phyloP scores from a whole-genome alignment of 2,113 vertebrate species.

The Prionailurus viverrinus region DNA sequence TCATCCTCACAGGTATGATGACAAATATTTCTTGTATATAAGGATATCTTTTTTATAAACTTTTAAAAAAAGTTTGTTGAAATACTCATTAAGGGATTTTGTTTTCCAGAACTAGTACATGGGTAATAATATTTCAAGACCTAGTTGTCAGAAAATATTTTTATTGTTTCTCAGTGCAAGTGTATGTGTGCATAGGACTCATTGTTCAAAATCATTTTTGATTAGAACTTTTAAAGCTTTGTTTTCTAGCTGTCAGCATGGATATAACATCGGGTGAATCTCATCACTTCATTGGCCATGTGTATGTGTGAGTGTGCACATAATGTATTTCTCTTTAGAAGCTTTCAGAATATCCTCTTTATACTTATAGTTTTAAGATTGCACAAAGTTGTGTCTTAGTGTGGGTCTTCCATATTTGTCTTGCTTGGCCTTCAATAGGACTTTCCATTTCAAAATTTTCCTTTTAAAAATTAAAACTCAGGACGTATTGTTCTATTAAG shows the following conservation, averaged over 20 bases:
- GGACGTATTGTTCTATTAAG: neutral
- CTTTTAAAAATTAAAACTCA: neutral
- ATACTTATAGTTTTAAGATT: neutral
- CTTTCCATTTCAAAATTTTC: neutral
- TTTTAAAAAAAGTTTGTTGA: neutral
- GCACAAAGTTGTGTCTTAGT: neutral
- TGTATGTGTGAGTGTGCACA: neutral
- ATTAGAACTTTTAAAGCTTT: neutral
- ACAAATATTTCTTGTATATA: neutral
- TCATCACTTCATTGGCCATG: neutral
- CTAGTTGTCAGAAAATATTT: neutral
- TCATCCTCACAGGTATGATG: neutral
- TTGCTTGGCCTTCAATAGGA: neutral
- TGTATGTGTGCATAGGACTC: neutral
- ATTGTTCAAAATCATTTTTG: constrained; percentile 12
- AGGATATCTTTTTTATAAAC: neutral
- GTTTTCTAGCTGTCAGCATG: neutral
- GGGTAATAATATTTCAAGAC: neutral
- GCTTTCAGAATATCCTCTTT: neutral
- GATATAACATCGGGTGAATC: too few relatives aligned
- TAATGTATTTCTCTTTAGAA: neutral
- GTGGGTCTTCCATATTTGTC: neutral
- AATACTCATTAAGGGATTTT: neutral
- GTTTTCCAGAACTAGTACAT: neutral
- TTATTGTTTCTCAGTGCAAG: neutral